phyloP scores from a whole-genome alignment of 2,113 vertebrate genomes.

The Telmatochromis sp. region DNA sequence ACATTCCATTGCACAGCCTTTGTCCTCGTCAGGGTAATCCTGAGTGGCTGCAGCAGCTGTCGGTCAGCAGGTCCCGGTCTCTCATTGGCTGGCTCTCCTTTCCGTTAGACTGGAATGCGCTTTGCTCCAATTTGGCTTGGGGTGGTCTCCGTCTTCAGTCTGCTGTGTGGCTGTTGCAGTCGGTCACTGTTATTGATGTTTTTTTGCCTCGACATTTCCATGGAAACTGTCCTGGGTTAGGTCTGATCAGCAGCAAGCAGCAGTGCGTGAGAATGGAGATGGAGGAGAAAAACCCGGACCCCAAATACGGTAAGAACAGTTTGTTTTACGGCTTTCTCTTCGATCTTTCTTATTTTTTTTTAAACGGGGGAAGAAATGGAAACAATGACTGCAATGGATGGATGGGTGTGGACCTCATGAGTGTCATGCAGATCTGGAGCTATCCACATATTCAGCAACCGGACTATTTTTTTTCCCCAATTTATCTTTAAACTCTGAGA shows the following conservation, averaged over 20 bases:
- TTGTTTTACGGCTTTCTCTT: background rate
- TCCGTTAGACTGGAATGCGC: background rate
- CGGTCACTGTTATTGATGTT: constrained; percentile 8
- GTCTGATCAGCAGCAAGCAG: constrained; percentile 4
- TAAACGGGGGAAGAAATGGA: constrained; percentile 34
- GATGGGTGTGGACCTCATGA: constrained; percentile 64
- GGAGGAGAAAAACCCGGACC: constrained; percentile 61
- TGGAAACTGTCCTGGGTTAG: constrained; percentile 46
- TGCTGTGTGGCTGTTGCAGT: background rate
- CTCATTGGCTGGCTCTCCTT: constrained; percentile 29
- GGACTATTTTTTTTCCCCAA: accelerated
- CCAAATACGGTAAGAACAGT: constrained; percentile 63
- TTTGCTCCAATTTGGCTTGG: background rate
- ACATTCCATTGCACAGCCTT: constrained; percentile 31
- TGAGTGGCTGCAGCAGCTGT: constrained; percentile 24
- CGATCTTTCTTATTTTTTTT: background rate
- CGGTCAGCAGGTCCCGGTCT: background rate
- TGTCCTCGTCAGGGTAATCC: background rate
- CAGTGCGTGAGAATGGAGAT: constrained; percentile 50
- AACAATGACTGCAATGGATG: constrained; percentile 62
- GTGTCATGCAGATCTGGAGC: constrained; percentile 3
- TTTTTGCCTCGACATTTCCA: constrained; percentile 44
- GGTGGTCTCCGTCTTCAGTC: background rate
- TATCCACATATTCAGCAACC: background rate
- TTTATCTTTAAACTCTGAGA: background rate